A percentile compares a stretch with the other conserved stretches of the same genome.
phyloP scores from a whole-genome alignment of 2,113 vertebrate genomes.

The Anhinga rufa region DNA sequence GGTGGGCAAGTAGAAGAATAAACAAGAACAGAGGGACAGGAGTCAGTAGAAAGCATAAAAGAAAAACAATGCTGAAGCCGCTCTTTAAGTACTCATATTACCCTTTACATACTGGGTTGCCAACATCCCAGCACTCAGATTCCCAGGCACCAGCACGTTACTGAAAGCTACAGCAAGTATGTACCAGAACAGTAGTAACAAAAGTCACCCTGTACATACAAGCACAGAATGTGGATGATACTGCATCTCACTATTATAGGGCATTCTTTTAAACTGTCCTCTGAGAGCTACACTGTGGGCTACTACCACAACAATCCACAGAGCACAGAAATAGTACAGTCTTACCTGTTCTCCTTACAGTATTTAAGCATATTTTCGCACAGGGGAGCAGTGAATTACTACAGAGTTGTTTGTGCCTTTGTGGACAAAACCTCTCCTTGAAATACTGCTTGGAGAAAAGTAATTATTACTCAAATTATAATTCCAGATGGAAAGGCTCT shows the following conservation, averaged over 20 bases:
- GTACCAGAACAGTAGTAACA: background rate
- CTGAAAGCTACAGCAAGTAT: background rate
- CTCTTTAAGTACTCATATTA: background rate
- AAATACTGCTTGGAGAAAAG: background rate
- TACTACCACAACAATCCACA: background rate
- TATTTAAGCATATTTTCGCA: background rate
- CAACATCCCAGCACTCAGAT: background rate
- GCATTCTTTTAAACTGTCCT: background rate
- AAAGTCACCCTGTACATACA: background rate
- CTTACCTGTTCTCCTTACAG: background rate
- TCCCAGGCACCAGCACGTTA: background rate
- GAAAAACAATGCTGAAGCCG: background rate
- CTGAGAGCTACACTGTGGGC: background rate
- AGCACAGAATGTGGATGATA: background rate
- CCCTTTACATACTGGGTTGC: background rate
- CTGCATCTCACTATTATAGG: background rate
- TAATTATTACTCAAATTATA: background rate
- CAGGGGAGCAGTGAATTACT: background rate
- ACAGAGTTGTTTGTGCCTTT: background rate
- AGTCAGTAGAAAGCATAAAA: background rate
- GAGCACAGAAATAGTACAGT: background rate
- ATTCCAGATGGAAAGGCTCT: background rate
- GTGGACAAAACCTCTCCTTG: background rate
- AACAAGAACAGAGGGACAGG: background rate
- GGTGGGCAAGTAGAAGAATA: background rate